phyloP scores from a whole-genome alignment of 2,888 invertebrate genomes.

The Salpingus planirostris region DNA sequence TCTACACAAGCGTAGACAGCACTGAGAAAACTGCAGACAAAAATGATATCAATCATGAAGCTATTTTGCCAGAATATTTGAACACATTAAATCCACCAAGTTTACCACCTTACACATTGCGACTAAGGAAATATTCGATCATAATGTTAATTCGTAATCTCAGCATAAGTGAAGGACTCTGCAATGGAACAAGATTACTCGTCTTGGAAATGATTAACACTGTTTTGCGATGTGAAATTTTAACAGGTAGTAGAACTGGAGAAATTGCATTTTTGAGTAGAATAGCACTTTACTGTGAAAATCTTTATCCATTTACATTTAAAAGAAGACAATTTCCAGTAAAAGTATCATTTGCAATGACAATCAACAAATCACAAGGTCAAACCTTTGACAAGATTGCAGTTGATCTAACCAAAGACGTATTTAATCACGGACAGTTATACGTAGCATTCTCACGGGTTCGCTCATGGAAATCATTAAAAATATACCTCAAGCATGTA shows the following conservation, averaged over 20 bases:
- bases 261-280: not conserved
- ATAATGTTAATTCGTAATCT: not conserved
- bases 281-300: not conserved
- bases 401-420: not conserved
- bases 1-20: not conserved
- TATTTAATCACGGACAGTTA: not conserved
- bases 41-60: not conserved
- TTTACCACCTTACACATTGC: not conserved
- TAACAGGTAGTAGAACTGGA: not conserved
- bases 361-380: not conserved
- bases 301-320: no score
- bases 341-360: not conserved
- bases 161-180: not conserved
- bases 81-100: not conserved
- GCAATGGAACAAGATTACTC: not conserved
- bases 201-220: not conserved
- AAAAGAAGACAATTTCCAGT: no score
- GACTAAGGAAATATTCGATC: not conserved
- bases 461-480: not conserved
- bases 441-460: not conserved
- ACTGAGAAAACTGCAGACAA: not conserved
- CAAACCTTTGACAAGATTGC: not conserved
- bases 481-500: not conserved
- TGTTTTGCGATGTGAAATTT: not conserved
- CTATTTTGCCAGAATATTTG: no score